Base-by-base conservation (phyloP, 23 tunicate species). In the Trididemnum clinides region DNA sequence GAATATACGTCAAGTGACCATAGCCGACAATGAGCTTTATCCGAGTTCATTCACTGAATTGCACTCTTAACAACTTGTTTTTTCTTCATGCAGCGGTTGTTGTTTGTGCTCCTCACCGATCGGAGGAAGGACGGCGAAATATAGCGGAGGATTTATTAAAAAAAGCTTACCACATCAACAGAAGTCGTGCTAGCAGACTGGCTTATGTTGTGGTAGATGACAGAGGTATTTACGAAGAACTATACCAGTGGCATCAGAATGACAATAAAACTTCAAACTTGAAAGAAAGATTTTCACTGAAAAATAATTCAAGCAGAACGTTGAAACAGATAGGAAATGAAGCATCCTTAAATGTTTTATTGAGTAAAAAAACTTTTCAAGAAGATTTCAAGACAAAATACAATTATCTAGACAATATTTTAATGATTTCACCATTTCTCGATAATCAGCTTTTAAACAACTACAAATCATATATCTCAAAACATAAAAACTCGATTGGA, bases 151-250 rank as follows among this genome's bases (percentile, higher is more conserved):
- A 57, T 5, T 80, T 82, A 22, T 30, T 82, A 18, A 22, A 4
- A 33, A 64, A 64, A 28, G 86, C 86, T 1, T 82, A 82, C 35
- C 37, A 64, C 10, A 29, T 64, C 74, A 49, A 82, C n/a, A 26
- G 25, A 64, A 1, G 18, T 21, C 36, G 39, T 27, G 76, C 76
- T 0, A 35, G 22, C 12, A 62, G 28, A 31, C 18, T 49, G 31
- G 76, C 86, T 18, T 64, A 30, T 36, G 6, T 82, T n/a, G 54
- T 82, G 4, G 59, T 82, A 0, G 86, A 82, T 21, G 35, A 31
- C 26, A 22, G 39, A 0, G 86, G 86, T 0, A 25, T 64, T 10
- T 39, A 64, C 20, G 84, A 28, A 78, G 57, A 51, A 37, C 83
- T 50, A 34, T 77, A 25, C 27, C 64, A 39, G 23, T 28, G 3